A percentile compares a stretch with the other conserved stretches of the same genome.
Conservation (phyloP, 1,140 invertebrate genomes). For the Dendroctonus ponderosae region DNA sequence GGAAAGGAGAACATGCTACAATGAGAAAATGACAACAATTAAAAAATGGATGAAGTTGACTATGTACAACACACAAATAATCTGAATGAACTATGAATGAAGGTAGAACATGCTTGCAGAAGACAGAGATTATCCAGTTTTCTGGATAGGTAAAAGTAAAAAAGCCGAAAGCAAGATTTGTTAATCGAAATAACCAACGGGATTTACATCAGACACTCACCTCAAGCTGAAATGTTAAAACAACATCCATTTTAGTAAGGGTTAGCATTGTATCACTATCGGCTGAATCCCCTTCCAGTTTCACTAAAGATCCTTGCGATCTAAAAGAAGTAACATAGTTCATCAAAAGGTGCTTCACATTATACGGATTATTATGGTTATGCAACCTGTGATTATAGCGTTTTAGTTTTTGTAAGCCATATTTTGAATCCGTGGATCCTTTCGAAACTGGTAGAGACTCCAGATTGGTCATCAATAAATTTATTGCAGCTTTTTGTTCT, state of each 20-base stretch:
- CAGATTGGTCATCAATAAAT: slow-evolving; percentile 96
- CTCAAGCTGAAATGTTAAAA: slow-evolving; percentile 94
- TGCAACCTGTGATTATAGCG: slow-evolving; percentile 91
- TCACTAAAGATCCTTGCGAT: slow-evolving; percentile 89
- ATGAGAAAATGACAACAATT: too few relatives aligned
- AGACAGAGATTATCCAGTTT: too few relatives aligned
- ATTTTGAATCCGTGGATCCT: slow-evolving; percentile 95
- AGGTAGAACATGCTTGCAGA: too few relatives aligned
- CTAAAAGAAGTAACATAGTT: slow-evolving; percentile 61
- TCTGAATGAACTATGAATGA: too few relatives aligned
- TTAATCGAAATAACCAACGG: too few relatives aligned
- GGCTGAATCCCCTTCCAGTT: slow-evolving; percentile 87
- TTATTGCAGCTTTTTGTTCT: slow-evolving; percentile 96
- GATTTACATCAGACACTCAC: slow-evolving; percentile 56
- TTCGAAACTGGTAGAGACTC: slow-evolving; percentile 98
- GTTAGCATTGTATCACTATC: slow-evolving; percentile 82
- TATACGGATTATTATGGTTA: slow-evolving; percentile 53
- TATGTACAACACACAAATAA: too few relatives aligned
- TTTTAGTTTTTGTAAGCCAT: slow-evolving; percentile 90
- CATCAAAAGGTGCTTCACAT: slow-evolving; percentile 53
- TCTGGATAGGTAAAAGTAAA: too few relatives aligned
- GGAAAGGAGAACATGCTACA: too few relatives aligned
- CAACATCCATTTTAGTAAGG: slow-evolving; percentile 90
- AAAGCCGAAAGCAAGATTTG: too few relatives aligned
- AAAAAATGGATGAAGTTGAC: too few relatives aligned